Evolutionary conservation across 2,888 invertebrate genomes (phyloP).

Genomic region (Dynastes tityus): DNA sequence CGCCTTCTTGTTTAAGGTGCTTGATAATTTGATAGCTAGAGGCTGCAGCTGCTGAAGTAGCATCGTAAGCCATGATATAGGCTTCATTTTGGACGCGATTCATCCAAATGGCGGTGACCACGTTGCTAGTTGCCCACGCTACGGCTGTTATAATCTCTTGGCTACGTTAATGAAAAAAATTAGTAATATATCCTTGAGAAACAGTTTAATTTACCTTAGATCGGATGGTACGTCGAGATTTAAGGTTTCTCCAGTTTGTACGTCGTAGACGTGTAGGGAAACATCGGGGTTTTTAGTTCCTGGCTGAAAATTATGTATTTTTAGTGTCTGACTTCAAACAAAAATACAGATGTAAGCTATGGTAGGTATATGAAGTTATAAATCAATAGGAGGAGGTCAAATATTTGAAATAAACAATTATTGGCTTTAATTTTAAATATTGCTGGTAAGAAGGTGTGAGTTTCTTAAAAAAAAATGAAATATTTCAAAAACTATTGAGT

Average conservation of each 20-base stretch:
- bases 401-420: too few species aligned
- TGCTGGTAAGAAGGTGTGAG: too few species aligned
- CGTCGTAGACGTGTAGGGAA: conserved; percentile 75
- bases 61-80: conserved; percentile 63
- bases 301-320: conserved; percentile 69
- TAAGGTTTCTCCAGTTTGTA: conserved; percentile 62
- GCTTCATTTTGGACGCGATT: conserved; percentile 90
- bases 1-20: conserved; percentile 71
- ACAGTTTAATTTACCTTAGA: conserved; percentile 64
- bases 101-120: conserved; percentile 88
- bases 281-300: conserved; percentile 81
- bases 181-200: neutral
- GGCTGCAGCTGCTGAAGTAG: conserved; percentile 19
- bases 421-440: too few species aligned
- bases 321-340: neutral
- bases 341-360: too few species aligned
- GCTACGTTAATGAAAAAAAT: conserved; percentile 57
- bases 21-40: conserved; percentile 57
- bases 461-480: too few species aligned
- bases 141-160: conserved; percentile 80
- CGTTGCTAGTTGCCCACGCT: conserved; percentile 82
- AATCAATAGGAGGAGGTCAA: too few species aligned
- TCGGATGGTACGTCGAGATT: conserved; percentile 61
- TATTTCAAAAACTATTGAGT: too few species aligned
- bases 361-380: too few species aligned